These are phyloP conservation scores for Etheostoma cragini DNA, from an alignment of 2,113 vertebrate species.

Conservation along the genomic window DNA sequence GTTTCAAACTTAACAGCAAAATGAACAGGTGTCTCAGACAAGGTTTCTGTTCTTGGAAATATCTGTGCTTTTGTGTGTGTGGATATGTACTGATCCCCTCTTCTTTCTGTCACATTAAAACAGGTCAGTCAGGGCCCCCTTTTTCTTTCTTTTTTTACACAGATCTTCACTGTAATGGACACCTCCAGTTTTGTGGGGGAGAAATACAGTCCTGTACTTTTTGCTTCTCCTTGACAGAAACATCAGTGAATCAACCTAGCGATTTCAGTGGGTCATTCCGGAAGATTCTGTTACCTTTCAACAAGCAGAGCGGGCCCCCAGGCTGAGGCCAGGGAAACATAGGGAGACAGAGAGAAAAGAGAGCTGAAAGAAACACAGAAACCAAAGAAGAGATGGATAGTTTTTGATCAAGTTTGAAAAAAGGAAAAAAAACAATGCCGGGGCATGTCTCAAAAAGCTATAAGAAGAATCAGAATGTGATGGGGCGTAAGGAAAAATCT, in stretches of 20 bases:
- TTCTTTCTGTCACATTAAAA: constrained; percentile 69
- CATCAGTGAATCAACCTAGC: constrained; percentile 76
- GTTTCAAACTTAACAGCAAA: constrained; percentile 74
- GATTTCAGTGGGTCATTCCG: constrained; percentile 80
- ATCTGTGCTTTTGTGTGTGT: constrained; percentile 36
- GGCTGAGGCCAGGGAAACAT: constrained; percentile 71
- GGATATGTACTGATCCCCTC: constrained; percentile 34
- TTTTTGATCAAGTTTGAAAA: constrained; percentile 38
- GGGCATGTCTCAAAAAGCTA: constrained; percentile 5
- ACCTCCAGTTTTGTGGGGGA: constrained; percentile 58
- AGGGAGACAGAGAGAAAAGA: constrained; percentile 39
- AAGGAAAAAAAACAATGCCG: constrained; percentile 26
- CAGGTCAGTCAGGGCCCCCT: constrained; percentile 53
- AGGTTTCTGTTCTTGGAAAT: constrained; percentile 66
- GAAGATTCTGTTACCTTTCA: constrained; percentile 83
- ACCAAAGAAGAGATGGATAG: constrained; percentile 25
- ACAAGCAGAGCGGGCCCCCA: constrained; percentile 72
- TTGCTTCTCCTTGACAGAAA: constrained; percentile 71
- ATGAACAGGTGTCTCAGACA: constrained; percentile 81
- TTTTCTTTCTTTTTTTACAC: constrained; percentile 41
- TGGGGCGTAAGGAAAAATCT: constrained; percentile 15
- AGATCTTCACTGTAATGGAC: constrained; percentile 71
- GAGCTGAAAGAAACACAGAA: constrained; percentile 30
- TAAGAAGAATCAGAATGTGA: constrained; percentile 15
- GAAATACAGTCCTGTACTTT: constrained; percentile 70